A percentile compares a stretch with the other conserved stretches of the same genome.
These are phyloP conservation scores for Enteromius anoplus DNA, from an alignment of 2,797 vertebrate species.

Conservation along the genomic window DNA sequence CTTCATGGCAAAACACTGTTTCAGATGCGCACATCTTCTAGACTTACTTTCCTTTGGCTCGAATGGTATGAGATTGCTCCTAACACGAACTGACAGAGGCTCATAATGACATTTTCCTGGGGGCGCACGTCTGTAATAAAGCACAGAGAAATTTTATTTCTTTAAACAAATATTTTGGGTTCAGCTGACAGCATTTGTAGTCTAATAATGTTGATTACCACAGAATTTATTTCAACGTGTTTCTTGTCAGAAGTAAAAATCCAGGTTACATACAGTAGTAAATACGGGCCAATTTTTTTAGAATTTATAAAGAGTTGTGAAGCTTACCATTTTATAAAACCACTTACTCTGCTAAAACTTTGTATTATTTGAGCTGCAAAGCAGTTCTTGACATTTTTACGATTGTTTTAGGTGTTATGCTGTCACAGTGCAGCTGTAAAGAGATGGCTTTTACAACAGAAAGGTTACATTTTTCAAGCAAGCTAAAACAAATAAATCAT, in stretches of 20 bases:
- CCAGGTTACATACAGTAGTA: background rate
- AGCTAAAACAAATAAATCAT: background rate
- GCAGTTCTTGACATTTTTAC: background rate
- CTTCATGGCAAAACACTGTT: background rate
- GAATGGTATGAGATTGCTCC: conserved; percentile 82
- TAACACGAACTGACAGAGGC: conserved; percentile 83
- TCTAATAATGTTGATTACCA: background rate
- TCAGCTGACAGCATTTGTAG: background rate
- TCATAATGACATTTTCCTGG: conserved; percentile 86
- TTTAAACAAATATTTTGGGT: background rate
- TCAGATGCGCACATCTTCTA: background rate
- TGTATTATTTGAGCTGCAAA: background rate
- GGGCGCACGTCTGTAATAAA: conserved; percentile 84
- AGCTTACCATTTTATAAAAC: background rate
- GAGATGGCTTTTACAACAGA: background rate
- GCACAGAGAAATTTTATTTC: background rate
- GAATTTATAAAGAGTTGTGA: background rate
- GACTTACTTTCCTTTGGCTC: conserved; percentile 90
- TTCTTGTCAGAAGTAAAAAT: background rate
- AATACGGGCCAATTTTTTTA: background rate
- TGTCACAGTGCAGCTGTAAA: background rate
- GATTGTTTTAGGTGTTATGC: background rate
- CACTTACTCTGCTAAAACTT: background rate
- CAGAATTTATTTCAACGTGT: background rate
- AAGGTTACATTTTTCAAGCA: background rate